A percentile compares a stretch with the other conserved stretches of the same genome.
Conservation (phyloP, 1,140 invertebrate genomes). For the Drosophila sechellia region DNA sequence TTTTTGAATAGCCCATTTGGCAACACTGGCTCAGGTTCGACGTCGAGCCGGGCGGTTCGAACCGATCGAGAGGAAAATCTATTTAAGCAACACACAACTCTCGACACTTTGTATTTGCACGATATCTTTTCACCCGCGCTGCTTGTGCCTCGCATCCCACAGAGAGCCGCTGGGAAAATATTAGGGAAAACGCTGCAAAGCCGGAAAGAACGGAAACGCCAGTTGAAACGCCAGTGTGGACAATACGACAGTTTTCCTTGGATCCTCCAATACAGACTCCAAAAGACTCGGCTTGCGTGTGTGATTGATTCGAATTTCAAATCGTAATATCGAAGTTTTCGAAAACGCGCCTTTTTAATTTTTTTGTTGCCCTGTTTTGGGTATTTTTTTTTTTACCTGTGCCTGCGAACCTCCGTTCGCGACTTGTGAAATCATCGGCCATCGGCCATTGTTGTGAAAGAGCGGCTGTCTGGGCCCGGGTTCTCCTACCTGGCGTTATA, state of each 20-base stretch:
- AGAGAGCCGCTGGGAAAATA: background rate
- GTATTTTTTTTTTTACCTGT: conserved; percentile 10
- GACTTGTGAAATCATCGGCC: conserved; percentile 14
- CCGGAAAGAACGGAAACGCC: background rate
- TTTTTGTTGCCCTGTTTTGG: background rate
- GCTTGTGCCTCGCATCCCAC: background rate
- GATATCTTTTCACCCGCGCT: conserved; percentile 10
- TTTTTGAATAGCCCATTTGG: background rate
- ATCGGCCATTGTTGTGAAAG: conserved; percentile 31
- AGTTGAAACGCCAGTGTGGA: background rate
- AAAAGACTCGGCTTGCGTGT: background rate
- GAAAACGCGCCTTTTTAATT: background rate
- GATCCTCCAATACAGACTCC: too few relatives aligned
- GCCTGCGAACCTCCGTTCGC: conserved; percentile 1
- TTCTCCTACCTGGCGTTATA: conserved; percentile 64
- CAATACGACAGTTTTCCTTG: background rate
- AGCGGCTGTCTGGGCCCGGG: conserved; percentile 14
- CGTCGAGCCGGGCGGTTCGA: conserved; percentile 6
- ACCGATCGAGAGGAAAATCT: conserved; percentile 8
- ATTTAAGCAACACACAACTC: conserved; percentile 7
- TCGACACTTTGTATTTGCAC: conserved; percentile 7
- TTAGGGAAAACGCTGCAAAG: background rate
- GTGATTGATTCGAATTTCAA: conserved; percentile 9
- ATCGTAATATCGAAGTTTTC: conserved; percentile 1
- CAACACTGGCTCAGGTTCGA: conserved; percentile 3